Percentiles rank a stretch among this genome's conserved stretches.
phyloP scores from a whole-genome alignment of 2,888 invertebrate genomes.

The Maniola hyperantus region DNA sequence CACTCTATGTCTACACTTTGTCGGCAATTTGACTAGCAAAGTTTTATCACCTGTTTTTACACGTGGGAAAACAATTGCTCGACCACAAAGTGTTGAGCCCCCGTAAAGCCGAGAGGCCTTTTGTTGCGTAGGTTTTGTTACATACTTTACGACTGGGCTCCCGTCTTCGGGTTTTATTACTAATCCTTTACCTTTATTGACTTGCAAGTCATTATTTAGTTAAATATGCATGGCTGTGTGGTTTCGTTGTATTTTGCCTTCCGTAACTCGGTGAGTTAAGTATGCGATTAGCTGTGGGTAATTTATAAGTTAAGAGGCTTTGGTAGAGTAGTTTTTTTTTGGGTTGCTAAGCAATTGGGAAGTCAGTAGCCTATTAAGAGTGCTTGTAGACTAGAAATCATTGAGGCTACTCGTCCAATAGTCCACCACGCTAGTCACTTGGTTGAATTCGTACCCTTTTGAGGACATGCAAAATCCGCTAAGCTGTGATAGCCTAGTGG shows the following conservation, averaged over 20 bases:
- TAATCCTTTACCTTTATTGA: constrained; percentile 54
- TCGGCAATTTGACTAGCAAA: constrained; percentile 1
- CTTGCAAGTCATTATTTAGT: constrained; percentile 40
- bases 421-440: too few species aligned
- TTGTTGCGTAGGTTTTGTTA: constrained; percentile 35
- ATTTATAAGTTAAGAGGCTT: background rate
- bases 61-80: constrained; percentile 68
- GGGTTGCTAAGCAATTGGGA: background rate
- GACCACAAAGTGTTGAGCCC: constrained; percentile 54
- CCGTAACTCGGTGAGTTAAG: constrained; percentile 7
- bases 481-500: too few species aligned
- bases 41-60: constrained; percentile 61
- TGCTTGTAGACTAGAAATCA: too few species aligned
- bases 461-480: too few species aligned
- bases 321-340: too few species aligned
- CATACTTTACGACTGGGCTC: constrained; percentile 48
- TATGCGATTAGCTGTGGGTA: background rate
- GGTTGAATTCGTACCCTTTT: too few species aligned
- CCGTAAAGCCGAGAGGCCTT: constrained; percentile 49
- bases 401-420: too few species aligned
- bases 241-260: constrained; percentile 23
- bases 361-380: too few species aligned
- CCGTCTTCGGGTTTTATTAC: constrained; percentile 58
- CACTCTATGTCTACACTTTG: background rate
- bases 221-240: constrained; percentile 27